Conservation (phyloP, 1,140 invertebrate species). For the Lordiphosa mommai region DNA sequence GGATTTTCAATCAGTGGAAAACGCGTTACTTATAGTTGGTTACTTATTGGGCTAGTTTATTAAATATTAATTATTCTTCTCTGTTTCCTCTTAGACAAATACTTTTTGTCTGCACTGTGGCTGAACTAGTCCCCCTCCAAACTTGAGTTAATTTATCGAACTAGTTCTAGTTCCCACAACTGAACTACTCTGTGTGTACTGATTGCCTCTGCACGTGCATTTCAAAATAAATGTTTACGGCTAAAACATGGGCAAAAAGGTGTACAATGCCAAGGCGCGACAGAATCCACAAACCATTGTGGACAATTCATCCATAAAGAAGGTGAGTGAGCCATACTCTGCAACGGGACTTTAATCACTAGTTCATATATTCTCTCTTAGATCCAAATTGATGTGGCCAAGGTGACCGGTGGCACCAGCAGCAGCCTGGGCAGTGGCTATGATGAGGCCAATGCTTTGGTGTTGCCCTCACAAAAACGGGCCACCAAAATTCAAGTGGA, state of each 20-base stretch:
- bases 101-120: no score
- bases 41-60: no score
- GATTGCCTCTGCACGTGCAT: no score
- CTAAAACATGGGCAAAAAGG: slow-evolving; percentile 83
- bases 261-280: slow-evolving; percentile 89
- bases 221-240: no score
- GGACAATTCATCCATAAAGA: slow-evolving; percentile 85
- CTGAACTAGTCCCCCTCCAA: no score
- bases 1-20: no score
- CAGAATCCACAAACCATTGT: slow-evolving; percentile 85
- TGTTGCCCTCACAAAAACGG: slow-evolving; percentile 90
- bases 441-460: slow-evolving; percentile 89
- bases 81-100: no score
- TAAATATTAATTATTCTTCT: no score
- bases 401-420: slow-evolving; percentile 63
- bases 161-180: no score
- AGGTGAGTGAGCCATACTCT: slow-evolving; percentile 81
- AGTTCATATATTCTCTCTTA: slow-evolving; percentile 57
- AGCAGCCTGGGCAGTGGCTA: slow-evolving; percentile 81
- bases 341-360: neutral
- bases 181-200: no score
- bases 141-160: no score
- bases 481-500: slow-evolving; percentile 85
- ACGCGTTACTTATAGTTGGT: no score
- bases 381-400: slow-evolving; percentile 83